These are phyloP conservation scores for Chrysopilus asiliformis DNA, from an alignment of 2,888 invertebrate species.

Conservation along the genomic window DNA sequence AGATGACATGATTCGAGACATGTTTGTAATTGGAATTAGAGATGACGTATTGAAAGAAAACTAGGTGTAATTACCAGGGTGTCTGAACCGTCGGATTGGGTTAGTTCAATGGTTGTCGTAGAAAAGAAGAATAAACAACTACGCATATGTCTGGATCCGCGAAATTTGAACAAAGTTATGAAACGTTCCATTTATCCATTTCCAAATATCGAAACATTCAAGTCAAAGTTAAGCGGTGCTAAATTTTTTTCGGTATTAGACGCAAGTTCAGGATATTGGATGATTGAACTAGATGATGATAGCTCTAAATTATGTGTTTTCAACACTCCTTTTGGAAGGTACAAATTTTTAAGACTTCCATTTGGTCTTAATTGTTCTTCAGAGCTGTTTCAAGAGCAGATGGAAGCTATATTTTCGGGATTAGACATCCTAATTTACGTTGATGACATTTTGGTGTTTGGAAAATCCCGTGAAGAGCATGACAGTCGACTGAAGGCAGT, in stretches of 20 bases:
- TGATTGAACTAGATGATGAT: constrained; percentile 16
- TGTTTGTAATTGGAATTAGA: too few relatives aligned
- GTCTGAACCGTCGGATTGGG: constrained; percentile 11
- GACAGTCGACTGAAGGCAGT: constrained; percentile 3
- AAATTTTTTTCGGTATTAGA: constrained; percentile 18
- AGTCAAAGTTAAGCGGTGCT: constrained; percentile 14
- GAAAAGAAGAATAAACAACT: constrained; percentile 18
- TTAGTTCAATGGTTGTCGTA: constrained; percentile 16
- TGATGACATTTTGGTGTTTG: constrained; percentile 6
- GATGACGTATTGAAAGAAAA: too few relatives aligned
- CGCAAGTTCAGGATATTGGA: constrained; percentile 16
- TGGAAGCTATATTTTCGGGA: background rate
- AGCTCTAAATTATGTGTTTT: too few relatives aligned
- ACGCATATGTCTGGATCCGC: constrained; percentile 20
- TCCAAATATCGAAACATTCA: constrained; percentile 16
- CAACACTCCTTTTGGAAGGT: constrained; percentile 19
- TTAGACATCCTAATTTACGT: constrained; percentile 8
- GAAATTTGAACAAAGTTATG: constrained; percentile 17
- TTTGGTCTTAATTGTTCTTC: constrained; percentile 14
- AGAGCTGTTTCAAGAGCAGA: background rate
- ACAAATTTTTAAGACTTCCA: constrained; percentile 13
- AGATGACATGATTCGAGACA: too few relatives aligned
- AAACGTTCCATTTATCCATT: constrained; percentile 16
- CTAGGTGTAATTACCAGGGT: constrained; percentile 8
- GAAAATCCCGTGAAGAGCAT: constrained; percentile 5